phyloP scores from a whole-genome alignment of 1,140 invertebrate species.

The Vanessa tameamea region DNA sequence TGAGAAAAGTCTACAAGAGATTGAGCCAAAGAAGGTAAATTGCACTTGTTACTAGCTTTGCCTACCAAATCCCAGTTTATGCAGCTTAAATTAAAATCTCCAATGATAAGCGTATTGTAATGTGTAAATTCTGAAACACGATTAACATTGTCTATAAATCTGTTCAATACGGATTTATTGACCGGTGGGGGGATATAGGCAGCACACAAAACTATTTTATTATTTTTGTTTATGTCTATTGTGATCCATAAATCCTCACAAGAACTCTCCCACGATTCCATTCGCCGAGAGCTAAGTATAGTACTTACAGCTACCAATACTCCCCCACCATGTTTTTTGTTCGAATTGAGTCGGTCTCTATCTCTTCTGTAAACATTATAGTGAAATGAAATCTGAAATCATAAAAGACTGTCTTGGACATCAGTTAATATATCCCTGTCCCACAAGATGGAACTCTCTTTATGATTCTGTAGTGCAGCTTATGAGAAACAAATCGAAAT shows the following conservation, averaged over 20 bases:
- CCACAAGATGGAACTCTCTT: slow-evolving; percentile 19
- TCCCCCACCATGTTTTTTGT: no score
- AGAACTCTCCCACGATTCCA: not conserved
- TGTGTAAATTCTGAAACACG: slow-evolving; percentile 2
- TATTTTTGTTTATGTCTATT: slow-evolving; percentile 5
- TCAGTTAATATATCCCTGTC: slow-evolving; percentile 8
- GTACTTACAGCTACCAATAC: no score
- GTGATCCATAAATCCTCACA: slow-evolving; percentile 8
- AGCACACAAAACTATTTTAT: not conserved
- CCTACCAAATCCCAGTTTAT: slow-evolving; percentile 14
- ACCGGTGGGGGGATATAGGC: slow-evolving; percentile 11
- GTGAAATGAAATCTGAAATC: no score
- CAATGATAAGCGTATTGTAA: slow-evolving; percentile 10
- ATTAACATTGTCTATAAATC: slow-evolving; percentile 14
- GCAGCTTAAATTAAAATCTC: slow-evolving; percentile 21
- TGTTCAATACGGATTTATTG: slow-evolving; percentile 7
- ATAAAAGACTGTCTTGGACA: slow-evolving; percentile 12
- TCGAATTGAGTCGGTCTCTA: no score
- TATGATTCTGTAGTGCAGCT: slow-evolving; percentile 2
- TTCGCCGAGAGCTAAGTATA: no score
- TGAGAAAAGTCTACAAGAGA: not conserved
- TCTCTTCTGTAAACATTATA: no score
- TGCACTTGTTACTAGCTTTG: not conserved
- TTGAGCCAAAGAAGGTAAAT: slow-evolving; percentile 13
- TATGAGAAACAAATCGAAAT: slow-evolving; percentile 9